These are phyloP conservation scores for Eriocheir sinensis DNA, from an alignment of 1,140 invertebrate genomes.

Conservation along the genomic window DNA sequence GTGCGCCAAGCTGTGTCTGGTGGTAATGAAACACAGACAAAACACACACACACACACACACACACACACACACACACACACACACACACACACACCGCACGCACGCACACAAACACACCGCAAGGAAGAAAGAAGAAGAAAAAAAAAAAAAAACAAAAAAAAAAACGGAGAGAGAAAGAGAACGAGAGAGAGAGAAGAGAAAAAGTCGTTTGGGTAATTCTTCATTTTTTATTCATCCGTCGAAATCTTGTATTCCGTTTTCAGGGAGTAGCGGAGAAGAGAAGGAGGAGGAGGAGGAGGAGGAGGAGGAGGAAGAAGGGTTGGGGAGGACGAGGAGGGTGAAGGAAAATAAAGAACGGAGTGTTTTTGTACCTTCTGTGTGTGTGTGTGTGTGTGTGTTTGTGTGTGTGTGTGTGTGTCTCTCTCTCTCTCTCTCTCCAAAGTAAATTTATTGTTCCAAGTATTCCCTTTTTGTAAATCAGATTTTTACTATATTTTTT, in stretches of 20 bases:
- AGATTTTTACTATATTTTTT: no score
- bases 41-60: background rate
- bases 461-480: no score
- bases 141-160: background rate
- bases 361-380: background rate
- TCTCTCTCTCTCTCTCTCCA: no score
- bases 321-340: no score
- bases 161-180: slow-evolving; percentile 29
- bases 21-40: slow-evolving; percentile 1
- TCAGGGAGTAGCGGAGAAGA: background rate
- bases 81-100: no score
- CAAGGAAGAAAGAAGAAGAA: slow-evolving; percentile 25
- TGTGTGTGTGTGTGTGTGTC: slow-evolving; percentile 2
- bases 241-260: slow-evolving; percentile 14
- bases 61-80: background rate
- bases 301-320: no score
- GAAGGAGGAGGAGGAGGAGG: background rate
- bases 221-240: background rate
- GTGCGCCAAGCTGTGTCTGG: background rate
- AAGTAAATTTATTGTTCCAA: no score
- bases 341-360: background rate
- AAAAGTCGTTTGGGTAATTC: slow-evolving; percentile 1
- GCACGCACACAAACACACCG: no score
- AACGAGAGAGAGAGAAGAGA: background rate
- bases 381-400: slow-evolving; percentile 8